Percentiles rank a stretch among this genome's conserved stretches.
phyloP scores from a whole-genome alignment of 2,797 vertebrate species.

The Thunnus albacares region DNA sequence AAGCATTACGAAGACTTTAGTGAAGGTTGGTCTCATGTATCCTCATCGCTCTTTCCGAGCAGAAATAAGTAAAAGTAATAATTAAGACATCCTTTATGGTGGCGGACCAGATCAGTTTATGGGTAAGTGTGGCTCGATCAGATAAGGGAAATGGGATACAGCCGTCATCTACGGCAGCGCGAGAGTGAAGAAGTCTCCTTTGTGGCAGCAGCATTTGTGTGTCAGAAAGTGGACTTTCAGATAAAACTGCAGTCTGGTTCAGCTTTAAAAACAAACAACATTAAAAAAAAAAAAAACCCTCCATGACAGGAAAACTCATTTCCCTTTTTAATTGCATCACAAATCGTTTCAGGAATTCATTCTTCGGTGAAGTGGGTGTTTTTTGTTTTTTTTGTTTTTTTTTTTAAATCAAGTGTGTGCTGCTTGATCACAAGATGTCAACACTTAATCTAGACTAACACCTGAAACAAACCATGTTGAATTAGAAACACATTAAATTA shows the following conservation, averaged over 20 bases:
- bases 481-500: conserved; percentile 27
- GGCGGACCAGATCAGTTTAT: no score
- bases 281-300: background rate
- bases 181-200: background rate
- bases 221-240: background rate
- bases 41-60: no score
- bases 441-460: conserved; percentile 44
- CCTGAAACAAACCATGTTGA: conserved; percentile 31
- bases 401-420: conserved; percentile 35
- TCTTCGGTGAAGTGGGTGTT: conserved; percentile 38
- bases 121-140: no score
- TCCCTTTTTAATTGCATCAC: conserved; percentile 55
- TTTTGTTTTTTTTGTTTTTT: background rate
- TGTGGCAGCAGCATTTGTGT: conserved; percentile 1
- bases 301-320: conserved; percentile 32
- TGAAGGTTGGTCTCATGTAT: no score
- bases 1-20: no score
- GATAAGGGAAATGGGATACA: no score
- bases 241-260: conserved; percentile 15
- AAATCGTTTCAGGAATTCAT: conserved; percentile 47
- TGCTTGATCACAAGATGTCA: conserved; percentile 42
- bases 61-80: no score
- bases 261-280: conserved; percentile 26
- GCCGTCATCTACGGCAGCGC: no score
- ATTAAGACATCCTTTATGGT: no score